A percentile compares a stretch with the other conserved stretches of the same genome.
These are phyloP conservation scores for Ganaspis sp. DNA, from an alignment of 1,140 invertebrate genomes.

Conservation along the genomic window DNA sequence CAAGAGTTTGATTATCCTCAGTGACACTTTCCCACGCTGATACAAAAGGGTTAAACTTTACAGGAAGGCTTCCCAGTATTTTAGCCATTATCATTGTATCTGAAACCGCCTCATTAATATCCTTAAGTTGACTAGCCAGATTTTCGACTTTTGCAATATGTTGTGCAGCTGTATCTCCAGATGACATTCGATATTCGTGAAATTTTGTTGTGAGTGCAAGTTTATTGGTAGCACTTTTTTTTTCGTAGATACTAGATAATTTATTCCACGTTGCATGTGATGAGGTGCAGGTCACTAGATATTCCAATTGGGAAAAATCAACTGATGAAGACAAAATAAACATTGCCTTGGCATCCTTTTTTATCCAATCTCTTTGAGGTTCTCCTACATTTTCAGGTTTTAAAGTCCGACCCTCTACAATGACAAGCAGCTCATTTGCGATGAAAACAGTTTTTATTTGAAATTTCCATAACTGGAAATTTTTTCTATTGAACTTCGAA, in stretches of 20 bases:
- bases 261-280: background rate
- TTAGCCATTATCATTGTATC: slow-evolving; percentile 17
- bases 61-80: slow-evolving; percentile 2
- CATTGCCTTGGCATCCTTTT: slow-evolving; percentile 31
- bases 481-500: slow-evolving; percentile 33
- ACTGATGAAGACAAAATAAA: slow-evolving; percentile 26
- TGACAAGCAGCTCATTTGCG: background rate
- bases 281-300: slow-evolving; percentile 23
- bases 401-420: background rate
- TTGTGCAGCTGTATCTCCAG: background rate
- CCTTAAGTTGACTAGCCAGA: background rate
- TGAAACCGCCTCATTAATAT: background rate
- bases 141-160: slow-evolving; percentile 30
- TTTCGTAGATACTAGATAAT: background rate
- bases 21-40: slow-evolving; percentile 46
- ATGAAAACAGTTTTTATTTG: slow-evolving; percentile 18
- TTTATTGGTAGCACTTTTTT: slow-evolving; percentile 17
- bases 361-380: background rate
- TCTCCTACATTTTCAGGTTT: background rate
- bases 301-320: slow-evolving; percentile 30
- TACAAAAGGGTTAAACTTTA: slow-evolving; percentile 25
- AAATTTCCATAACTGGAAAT: slow-evolving; percentile 37
- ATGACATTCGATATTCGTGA: slow-evolving; percentile 27
- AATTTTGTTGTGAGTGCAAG: slow-evolving; percentile 26
- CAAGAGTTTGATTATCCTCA: slow-evolving; percentile 25